These are phyloP conservation scores for Irena cyanogastra DNA, from an alignment of 2,113 vertebrate genomes.

Conservation along the genomic window DNA sequence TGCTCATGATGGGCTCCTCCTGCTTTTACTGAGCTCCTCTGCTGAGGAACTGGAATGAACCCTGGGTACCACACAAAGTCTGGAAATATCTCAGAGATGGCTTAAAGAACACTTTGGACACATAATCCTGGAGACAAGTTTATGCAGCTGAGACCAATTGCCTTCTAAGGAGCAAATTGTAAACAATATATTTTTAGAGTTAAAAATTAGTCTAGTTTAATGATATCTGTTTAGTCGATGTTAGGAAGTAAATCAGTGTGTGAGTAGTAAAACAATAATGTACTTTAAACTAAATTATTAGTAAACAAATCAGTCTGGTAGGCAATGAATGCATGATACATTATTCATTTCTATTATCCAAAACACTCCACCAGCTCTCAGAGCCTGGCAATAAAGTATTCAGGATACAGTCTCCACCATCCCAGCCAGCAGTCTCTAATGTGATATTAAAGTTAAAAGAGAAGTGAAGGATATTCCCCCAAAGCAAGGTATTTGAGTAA, in stretches of 20 bases:
- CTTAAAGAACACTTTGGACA: neutral
- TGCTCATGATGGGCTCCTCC: neutral
- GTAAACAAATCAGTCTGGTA: slow-evolving; percentile 66
- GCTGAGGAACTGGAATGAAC: neutral
- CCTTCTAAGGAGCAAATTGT: neutral
- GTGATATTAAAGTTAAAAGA: slow-evolving; percentile 66
- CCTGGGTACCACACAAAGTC: neutral
- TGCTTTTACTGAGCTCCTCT: neutral
- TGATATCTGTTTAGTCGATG: slow-evolving; percentile 32
- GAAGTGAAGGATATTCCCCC: slow-evolving; percentile 57
- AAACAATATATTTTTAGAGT: slow-evolving; percentile 42
- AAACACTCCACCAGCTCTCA: slow-evolving; percentile 45
- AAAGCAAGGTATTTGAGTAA: slow-evolving; percentile 58
- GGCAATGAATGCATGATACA: slow-evolving; percentile 44
- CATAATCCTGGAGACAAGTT: neutral
- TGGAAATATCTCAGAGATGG: neutral
- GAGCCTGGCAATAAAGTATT: slow-evolving; percentile 48
- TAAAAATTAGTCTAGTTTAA: slow-evolving; percentile 54
- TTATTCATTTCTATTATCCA: slow-evolving; percentile 66
- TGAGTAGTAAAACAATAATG: slow-evolving; percentile 63
- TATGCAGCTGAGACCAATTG: neutral
- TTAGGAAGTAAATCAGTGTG: slow-evolving; percentile 57
- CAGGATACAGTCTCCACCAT: slow-evolving; percentile 24
- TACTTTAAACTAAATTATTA: slow-evolving; percentile 64
- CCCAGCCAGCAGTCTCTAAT: slow-evolving; percentile 57